Conservation (phyloP, 2,113 vertebrate species). For the Actenoides hombroni region DNA sequence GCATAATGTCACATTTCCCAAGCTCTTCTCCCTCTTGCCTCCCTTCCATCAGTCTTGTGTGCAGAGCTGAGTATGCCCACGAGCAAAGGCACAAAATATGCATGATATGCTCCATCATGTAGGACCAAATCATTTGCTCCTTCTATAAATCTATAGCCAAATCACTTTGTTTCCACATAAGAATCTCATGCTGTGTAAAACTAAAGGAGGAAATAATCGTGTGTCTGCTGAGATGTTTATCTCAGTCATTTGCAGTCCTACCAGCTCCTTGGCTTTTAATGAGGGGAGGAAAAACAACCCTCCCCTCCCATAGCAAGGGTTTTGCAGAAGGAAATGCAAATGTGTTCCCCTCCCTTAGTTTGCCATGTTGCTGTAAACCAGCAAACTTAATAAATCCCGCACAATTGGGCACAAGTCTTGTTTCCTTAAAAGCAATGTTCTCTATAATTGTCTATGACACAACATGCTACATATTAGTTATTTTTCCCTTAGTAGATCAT, state of each 20-base stretch:
- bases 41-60: slow-evolving; percentile 32
- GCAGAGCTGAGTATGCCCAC: slow-evolving; percentile 49
- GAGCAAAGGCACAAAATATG: slow-evolving; percentile 52
- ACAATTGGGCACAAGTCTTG: slow-evolving; percentile 63
- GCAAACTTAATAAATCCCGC: slow-evolving; percentile 52
- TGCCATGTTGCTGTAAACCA: slow-evolving; percentile 44
- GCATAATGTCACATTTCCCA: slow-evolving; percentile 50
- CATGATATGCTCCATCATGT: slow-evolving; percentile 68
- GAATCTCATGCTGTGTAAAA: slow-evolving; percentile 54
- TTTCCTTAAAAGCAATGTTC: slow-evolving; percentile 67
- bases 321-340: slow-evolving; percentile 4
- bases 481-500: slow-evolving; percentile 64
- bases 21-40: slow-evolving; percentile 44
- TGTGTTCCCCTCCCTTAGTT: slow-evolving; percentile 29
- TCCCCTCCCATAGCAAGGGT: not conserved
- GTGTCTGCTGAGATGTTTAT: slow-evolving; percentile 50
- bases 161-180: slow-evolving; percentile 59
- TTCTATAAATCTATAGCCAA: slow-evolving; percentile 62
- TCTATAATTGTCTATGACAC: slow-evolving; percentile 68
- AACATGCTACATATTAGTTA: slow-evolving; percentile 49
- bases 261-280: slow-evolving; percentile 15
- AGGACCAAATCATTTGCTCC: slow-evolving; percentile 58
- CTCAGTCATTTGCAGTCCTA: not conserved
- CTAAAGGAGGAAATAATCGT: slow-evolving; percentile 53
- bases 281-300: not conserved